Evolutionary conservation across 2,113 vertebrate species (phyloP).

Genomic region (Sander vitreus): DNA sequence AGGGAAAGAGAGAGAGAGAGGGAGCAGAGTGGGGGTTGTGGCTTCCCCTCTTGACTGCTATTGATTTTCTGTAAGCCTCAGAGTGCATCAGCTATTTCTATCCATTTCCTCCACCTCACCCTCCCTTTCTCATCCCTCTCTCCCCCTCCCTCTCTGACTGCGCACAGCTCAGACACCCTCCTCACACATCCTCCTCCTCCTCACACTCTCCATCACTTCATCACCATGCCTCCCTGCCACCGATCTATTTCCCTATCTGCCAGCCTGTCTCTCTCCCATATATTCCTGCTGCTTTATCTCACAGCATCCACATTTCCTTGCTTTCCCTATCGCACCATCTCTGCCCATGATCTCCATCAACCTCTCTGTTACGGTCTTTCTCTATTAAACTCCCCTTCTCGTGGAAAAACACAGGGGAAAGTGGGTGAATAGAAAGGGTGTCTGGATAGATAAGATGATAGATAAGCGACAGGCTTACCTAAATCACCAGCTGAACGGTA

Average conservation of each 20-base stretch:
- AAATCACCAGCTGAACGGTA: background rate
- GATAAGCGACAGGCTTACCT: conserved; percentile 35
- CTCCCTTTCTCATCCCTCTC: conserved; percentile 52
- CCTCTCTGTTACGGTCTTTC: conserved; percentile 21
- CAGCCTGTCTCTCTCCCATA: conserved; percentile 65
- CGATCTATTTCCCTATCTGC: conserved; percentile 73
- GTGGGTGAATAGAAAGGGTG: conserved; percentile 13
- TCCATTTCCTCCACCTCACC: conserved; percentile 80
- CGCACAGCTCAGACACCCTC: conserved; percentile 65
- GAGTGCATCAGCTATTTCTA: conserved; percentile 84
- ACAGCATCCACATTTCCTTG: conserved; percentile 68
- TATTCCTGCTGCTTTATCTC: conserved; percentile 67
- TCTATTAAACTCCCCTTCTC: conserved; percentile 35
- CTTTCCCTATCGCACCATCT: conserved; percentile 62
- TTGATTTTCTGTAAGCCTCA: conserved; percentile 82
- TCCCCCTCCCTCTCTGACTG: background rate
- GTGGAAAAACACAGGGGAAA: conserved; percentile 31
- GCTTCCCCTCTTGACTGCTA: conserved; percentile 80
- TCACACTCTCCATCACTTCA: conserved; percentile 76
- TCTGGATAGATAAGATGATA: conserved; percentile 38
- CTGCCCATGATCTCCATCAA: conserved; percentile 57
- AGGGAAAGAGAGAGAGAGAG: conserved; percentile 28
- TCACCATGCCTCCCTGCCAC: conserved; percentile 69
- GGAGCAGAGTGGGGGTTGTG: conserved; percentile 69
- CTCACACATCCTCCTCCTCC: conserved; percentile 66